Evolutionary conservation across 2,113 vertebrate species (phyloP), one percentile per base, ranked within the genome.

Genomic region (Myotis yumanensis): DNA sequence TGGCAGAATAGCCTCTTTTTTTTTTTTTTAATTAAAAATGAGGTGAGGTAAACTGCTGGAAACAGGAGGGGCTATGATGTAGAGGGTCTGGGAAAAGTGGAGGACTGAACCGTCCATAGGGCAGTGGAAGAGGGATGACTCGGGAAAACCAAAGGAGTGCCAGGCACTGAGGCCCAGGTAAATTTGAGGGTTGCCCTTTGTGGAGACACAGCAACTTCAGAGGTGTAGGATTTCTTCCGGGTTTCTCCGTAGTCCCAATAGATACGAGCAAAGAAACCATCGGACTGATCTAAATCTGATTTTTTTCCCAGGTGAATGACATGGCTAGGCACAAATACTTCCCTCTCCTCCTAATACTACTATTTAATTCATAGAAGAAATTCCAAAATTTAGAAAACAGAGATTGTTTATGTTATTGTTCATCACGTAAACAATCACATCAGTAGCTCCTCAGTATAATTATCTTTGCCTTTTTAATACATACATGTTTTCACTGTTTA

Each of bases 331-430:
- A 9, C 5, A 25, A 77, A 15, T 37, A 64, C 11, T 82, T 75
- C 5, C 7, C 8, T 1, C 4, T 43, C 54, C 15, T 81, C 35
- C 43, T 59, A 87, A 68, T 32, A 68, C 12, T 57, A 16, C 71
- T 52, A 30, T 22, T 73, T 73, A 85, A 48, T 59, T 83, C 23
- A 79, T 18, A 73, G 37, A 83, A 84, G 23, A 93, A 76, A 88
- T 73, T 76, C 46, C 79, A 85, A 93, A 83, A 83, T 57, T 87
- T 86, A 76, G 30, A 91, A 88, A 87, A 80, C 43, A 48, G 54
- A 46, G 46, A 46, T 46, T 46, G 46, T 11, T 46, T 11, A 46
- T 46, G 46, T 46, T 10, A 46, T 46, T 46, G 46, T 11, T 46
- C 32, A 71, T 54, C 2, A 68, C 35, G 59, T 30, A 30, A 72